A percentile compares a stretch with the other conserved stretches of the same genome.
These are phyloP conservation scores for Zaprionus ghesquierei DNA, from an alignment of 1,140 invertebrate genomes.

Conservation along the genomic window DNA sequence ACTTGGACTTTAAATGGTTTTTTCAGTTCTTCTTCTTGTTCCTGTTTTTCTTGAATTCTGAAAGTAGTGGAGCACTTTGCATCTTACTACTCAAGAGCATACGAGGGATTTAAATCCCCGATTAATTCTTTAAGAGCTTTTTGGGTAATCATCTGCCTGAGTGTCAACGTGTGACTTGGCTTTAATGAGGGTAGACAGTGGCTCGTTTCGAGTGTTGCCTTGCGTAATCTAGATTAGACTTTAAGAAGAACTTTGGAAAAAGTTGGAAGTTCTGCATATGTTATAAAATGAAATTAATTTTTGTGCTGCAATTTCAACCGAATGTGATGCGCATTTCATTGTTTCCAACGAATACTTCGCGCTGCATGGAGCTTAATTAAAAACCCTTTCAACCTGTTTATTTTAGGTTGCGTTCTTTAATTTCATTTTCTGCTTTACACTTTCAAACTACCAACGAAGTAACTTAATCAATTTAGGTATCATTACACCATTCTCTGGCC, in stretches of 20 bases:
- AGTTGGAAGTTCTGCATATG: neutral
- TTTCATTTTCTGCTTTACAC: neutral
- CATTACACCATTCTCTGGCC: constrained; percentile 16
- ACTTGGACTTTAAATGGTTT: constrained; percentile 34
- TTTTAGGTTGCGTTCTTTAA: neutral
- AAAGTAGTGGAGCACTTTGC: constrained; percentile 40
- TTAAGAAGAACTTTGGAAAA: neutral
- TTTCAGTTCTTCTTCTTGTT: neutral
- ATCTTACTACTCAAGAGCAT: constrained; percentile 16
- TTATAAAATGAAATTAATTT: neutral
- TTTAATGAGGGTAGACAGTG: neutral
- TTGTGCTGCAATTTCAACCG: neutral
- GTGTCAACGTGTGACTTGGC: neutral
- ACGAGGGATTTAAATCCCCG: constrained; percentile 18
- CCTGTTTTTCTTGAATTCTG: neutral
- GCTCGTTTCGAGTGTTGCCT: neutral
- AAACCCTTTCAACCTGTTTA: neutral
- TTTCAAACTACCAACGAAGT: neutral
- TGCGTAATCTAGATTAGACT: too few relatives aligned
- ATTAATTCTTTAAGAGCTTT: constrained; percentile 29
- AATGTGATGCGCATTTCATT: neutral
- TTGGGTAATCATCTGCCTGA: neutral
- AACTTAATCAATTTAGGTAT: constrained; percentile 51
- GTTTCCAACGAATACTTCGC: neutral
- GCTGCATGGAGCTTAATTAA: neutral